Conservation (phyloP, 2,113 vertebrate species). For the Struthio camelus region DNA sequence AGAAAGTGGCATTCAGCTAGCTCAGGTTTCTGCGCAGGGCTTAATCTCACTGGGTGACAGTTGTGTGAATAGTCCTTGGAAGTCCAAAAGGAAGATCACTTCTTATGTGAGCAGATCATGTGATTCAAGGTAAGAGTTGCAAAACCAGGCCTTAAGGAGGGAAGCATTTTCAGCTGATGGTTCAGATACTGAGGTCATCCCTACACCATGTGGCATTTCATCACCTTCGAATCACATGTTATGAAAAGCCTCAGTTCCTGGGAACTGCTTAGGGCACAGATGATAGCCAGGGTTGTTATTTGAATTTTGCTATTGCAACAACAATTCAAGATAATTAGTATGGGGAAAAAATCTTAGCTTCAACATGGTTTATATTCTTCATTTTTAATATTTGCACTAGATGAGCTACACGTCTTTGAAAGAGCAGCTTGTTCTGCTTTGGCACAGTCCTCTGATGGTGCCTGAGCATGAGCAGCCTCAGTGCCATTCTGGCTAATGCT, state of each 20-base stretch:
- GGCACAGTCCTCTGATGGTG: not conserved
- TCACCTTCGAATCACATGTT: not conserved
- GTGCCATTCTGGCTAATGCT: not conserved
- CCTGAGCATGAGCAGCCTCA: not conserved
- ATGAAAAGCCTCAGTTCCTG: not conserved
- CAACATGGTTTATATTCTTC: not conserved
- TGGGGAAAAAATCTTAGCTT: not conserved
- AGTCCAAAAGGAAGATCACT: not conserved
- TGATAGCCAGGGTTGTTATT: not conserved
- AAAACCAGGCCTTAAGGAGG: not conserved
- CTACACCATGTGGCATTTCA: not conserved
- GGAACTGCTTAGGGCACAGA: not conserved
- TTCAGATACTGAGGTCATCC: not conserved
- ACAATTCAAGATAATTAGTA: not conserved
- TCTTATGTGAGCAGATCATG: not conserved
- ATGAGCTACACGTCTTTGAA: not conserved
- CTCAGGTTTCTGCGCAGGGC: not conserved
- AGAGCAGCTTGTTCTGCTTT: not conserved
- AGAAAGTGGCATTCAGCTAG: not conserved
- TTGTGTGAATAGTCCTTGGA: not conserved
- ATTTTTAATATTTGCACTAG: not conserved
- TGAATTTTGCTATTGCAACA: not conserved
- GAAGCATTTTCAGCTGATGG: not conserved
- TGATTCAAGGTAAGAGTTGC: not conserved
- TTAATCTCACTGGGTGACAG: not conserved